A percentile compares a stretch with the other conserved stretches of the same genome.
These are phyloP conservation scores for Mormyrus hasselquistii DNA, from an alignment of 2,797 vertebrate species.

Conservation along the genomic window DNA sequence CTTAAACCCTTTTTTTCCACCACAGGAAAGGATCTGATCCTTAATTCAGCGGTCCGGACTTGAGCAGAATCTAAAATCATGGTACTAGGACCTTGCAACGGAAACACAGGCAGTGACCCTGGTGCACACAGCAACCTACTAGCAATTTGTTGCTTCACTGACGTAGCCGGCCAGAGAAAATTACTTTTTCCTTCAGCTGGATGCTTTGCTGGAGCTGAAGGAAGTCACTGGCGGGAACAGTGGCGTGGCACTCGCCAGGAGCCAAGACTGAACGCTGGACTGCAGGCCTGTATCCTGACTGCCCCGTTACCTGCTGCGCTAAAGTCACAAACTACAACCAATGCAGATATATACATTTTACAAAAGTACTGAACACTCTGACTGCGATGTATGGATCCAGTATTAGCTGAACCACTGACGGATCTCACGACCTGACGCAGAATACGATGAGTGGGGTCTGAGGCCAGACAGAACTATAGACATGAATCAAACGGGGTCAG, in stretches of 20 bases:
- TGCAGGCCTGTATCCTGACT: background rate
- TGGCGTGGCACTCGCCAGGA: background rate
- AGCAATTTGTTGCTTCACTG: background rate
- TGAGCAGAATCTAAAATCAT: background rate
- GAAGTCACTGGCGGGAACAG: background rate
- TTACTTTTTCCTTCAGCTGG: background rate
- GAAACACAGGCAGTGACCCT: background rate
- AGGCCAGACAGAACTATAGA: background rate
- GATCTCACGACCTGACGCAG: background rate
- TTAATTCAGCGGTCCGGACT: background rate
- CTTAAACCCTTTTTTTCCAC: background rate
- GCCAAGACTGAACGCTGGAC: background rate
- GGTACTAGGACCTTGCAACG: background rate
- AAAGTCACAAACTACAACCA: background rate
- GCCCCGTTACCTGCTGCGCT: background rate
- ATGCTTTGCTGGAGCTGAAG: background rate
- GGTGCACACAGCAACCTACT: background rate
- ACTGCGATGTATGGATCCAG: background rate
- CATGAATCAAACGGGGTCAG: background rate
- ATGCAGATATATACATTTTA: background rate
- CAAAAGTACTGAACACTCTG: background rate
- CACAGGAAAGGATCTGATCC: background rate
- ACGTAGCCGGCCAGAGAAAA: background rate
- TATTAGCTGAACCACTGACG: background rate
- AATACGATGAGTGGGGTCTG: background rate